Evolutionary conservation across 2,797 vertebrate species (phyloP).

Genomic region (Hirundo rustica): DNA sequence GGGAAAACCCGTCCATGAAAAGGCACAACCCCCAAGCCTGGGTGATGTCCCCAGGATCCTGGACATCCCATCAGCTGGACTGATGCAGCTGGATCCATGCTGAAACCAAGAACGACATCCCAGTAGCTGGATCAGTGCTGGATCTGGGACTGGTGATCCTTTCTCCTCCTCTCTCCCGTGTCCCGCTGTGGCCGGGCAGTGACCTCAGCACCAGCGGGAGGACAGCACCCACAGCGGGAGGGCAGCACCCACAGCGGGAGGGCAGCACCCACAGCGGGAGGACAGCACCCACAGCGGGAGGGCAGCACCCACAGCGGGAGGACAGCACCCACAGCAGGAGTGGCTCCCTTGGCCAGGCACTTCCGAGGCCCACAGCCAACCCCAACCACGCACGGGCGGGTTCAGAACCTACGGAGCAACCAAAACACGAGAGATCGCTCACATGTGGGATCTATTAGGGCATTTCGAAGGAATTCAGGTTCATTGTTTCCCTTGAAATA

Average conservation of each 20-base stretch:
- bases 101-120: background rate
- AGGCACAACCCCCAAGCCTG: background rate
- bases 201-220: background rate
- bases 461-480: background rate
- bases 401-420: background rate
- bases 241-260: background rate
- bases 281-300: no score
- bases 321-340: background rate
- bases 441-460: constrained; percentile 26
- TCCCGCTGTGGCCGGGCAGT: background rate
- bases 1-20: background rate
- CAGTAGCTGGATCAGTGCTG: background rate
- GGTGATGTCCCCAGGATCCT: background rate
- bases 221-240: background rate
- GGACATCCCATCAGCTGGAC: background rate
- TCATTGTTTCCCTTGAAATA: constrained; percentile 26
- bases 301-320: background rate
- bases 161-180: no score
- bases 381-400: background rate
- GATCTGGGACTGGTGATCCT: background rate
- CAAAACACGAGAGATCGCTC: background rate
- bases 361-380: background rate
- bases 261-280: no score
- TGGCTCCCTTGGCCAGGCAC: background rate
- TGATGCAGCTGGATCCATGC: background rate